Conservation (phyloP, 1,140 invertebrate species). For the Eciton burchellii region DNA sequence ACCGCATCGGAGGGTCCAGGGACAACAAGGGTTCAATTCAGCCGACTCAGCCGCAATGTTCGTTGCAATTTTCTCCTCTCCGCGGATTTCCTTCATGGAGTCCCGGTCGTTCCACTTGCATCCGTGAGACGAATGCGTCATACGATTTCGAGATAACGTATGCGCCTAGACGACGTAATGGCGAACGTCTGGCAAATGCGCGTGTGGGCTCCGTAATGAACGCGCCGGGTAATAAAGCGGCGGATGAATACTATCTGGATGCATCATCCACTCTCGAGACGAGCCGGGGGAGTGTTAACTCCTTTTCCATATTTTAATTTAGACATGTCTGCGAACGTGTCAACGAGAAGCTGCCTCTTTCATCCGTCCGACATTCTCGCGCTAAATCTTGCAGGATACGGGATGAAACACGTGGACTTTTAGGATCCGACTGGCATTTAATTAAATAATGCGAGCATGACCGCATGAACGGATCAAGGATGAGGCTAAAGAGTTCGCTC, state of each 20-base stretch:
- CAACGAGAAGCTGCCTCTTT: too few species aligned
- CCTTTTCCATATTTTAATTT: not conserved
- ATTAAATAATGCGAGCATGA: not conserved
- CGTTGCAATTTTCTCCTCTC: not conserved
- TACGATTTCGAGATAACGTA: conserved; percentile 24
- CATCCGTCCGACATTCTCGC: too few species aligned
- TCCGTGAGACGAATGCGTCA: not conserved
- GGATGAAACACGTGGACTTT: not conserved
- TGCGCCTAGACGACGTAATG: conserved; percentile 33
- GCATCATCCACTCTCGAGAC: conserved; percentile 23
- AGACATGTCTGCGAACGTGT: not conserved
- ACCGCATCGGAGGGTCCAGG: not conserved
- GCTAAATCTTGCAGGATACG: too few species aligned
- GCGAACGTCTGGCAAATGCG: conserved; percentile 12
- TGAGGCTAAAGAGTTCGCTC: too few species aligned
- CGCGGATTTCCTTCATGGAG: not conserved
- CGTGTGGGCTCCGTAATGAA: conserved; percentile 3
- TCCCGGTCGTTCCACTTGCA: conserved; percentile 25
- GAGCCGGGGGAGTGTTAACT: not conserved
- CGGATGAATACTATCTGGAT: conserved; percentile 20
- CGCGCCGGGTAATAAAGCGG: not conserved
- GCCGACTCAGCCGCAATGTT: not conserved
- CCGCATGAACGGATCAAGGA: too few species aligned
- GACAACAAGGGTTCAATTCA: not conserved
- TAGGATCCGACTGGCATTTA: not conserved